phyloP scores from a whole-genome alignment of 1,140 invertebrate genomes.

The Choristoneura fumiferana region DNA sequence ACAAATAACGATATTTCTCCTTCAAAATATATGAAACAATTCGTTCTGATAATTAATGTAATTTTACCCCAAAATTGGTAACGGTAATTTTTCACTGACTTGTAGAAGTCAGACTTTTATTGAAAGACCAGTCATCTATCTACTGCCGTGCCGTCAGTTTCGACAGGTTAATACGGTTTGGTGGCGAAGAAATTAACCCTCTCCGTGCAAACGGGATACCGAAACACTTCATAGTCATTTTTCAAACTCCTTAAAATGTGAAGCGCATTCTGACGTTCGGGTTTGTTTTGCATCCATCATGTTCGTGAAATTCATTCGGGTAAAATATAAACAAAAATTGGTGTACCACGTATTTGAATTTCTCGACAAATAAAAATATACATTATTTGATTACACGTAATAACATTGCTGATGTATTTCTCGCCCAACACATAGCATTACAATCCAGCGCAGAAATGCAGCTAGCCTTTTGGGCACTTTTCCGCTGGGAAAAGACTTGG shows the following conservation, averaged over 20 bases:
- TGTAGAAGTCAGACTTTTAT: constrained; percentile 18
- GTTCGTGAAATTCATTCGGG: no score
- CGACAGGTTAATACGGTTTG: constrained; percentile 30
- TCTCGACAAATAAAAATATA: no score
- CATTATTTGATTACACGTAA: no score
- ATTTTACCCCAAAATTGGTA: constrained; percentile 1
- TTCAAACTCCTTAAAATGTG: constrained; percentile 22
- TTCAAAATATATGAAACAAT: not conserved
- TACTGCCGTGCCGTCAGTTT: constrained; percentile 25
- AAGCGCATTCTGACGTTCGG: constrained; percentile 19
- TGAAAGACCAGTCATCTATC: constrained; percentile 25
- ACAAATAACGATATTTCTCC: not conserved
- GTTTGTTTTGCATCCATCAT: not conserved
- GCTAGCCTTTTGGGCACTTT: no score
- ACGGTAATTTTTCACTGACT: constrained; percentile 14
- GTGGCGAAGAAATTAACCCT: constrained; percentile 28
- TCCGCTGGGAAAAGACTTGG: no score
- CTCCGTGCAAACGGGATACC: constrained; percentile 22
- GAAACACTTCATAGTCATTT: constrained; percentile 24
- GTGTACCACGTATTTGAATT: no score
- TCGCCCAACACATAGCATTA: no score
- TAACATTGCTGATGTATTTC: no score
- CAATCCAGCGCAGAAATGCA: no score
- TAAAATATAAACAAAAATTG: no score
- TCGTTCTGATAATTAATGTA: not conserved